A percentile compares a stretch with the other conserved stretches of the same genome.
These are phyloP conservation scores for Hemicentrotus pulcherrimus DNA, from an alignment of 35 echinoderm and acorn worm genomes.

Conservation along the genomic window DNA sequence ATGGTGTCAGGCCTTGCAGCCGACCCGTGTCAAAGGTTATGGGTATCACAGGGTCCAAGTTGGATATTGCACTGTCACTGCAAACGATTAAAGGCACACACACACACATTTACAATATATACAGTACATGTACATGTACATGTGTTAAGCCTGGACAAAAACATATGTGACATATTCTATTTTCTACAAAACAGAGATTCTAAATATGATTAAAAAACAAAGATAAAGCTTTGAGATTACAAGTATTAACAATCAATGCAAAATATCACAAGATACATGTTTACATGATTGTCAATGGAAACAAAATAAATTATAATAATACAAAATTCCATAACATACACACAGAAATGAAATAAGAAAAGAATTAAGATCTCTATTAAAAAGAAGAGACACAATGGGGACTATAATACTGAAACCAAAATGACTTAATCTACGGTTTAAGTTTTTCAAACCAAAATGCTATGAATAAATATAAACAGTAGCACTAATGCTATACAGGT, in stretches of 20 bases:
- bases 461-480: neutral
- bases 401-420: no score
- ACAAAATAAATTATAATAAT: no score
- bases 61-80: slow-evolving; percentile 94
- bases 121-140: neutral
- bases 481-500: no score
- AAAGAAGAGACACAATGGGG: no score
- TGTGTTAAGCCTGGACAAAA: neutral
- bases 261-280: neutral
- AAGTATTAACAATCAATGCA: neutral
- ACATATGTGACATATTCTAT: neutral
- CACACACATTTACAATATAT: neutral
- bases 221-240: neutral
- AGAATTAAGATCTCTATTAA: no score
- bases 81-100: neutral
- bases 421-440: no score
- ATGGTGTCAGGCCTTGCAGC: slow-evolving; percentile 69
- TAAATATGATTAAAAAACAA: neutral
- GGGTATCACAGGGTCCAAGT: slow-evolving; percentile 77
- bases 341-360: no score
- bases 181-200: neutral
- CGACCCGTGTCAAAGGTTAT: slow-evolving; percentile 65
- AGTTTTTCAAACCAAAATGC: no score
- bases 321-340: no score
- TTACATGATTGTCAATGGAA: no score